phyloP scores from a whole-genome alignment of 2,113 vertebrate genomes.

The Melospiza georgiana region DNA sequence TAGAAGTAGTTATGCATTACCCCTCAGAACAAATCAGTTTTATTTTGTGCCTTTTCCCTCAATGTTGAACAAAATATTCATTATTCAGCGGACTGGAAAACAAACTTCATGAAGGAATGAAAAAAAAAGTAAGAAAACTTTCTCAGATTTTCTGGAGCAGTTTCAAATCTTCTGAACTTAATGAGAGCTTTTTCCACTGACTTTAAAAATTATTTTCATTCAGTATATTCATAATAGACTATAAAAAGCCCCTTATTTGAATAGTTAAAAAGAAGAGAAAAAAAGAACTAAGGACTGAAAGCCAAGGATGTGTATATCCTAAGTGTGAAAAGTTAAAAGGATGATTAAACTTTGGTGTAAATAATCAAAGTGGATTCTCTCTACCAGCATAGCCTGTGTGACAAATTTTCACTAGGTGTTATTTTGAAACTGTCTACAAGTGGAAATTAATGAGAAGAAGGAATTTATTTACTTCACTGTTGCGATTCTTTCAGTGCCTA shows the following conservation, averaged over 20 bases:
- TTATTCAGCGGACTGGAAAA: not conserved
- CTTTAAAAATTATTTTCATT: not conserved
- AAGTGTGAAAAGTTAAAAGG: not conserved
- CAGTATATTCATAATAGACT: not conserved
- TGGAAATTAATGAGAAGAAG: not conserved
- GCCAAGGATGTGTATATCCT: not conserved
- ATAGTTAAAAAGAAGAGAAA: not conserved
- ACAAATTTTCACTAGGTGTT: not conserved
- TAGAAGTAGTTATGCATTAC: not conserved
- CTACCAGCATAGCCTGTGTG: not conserved
- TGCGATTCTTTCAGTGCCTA: not conserved
- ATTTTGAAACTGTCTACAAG: not conserved
- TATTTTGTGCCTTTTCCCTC: not conserved
- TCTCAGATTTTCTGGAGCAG: not conserved
- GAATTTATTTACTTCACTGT: not conserved
- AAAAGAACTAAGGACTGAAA: not conserved
- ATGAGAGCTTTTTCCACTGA: not conserved
- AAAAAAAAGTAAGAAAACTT: not conserved
- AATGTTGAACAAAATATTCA: not conserved
- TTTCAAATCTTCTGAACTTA: not conserved
- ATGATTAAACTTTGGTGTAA: slow-evolving; percentile 13
- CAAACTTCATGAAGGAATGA: not conserved
- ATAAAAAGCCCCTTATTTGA: not conserved
- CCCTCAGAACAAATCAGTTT: not conserved
- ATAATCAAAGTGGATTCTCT: not conserved